Evolutionary conservation across 2,797 vertebrate species (phyloP), one percentile per base, ranked within the genome.

Genomic region (Chloroceryle amazona): DNA sequence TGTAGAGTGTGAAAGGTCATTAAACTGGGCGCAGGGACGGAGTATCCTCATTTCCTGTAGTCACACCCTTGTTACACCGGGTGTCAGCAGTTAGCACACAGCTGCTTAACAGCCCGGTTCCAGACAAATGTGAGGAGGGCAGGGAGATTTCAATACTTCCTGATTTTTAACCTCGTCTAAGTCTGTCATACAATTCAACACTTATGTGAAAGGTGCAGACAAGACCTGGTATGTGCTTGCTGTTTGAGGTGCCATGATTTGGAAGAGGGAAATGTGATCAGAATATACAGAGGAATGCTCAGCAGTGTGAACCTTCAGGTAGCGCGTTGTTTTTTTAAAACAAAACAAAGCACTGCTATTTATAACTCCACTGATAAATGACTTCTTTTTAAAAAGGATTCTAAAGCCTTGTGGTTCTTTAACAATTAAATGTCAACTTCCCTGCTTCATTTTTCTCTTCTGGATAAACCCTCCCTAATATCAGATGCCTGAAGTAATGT

Each of bases 291-390:
- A 92, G 39, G 25, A 87, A 49, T 44, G 39, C 35, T 70, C 42
- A 67, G n/a, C 25, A 60, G 47, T 3, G 57, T 16, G 42, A 84
- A 3, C 66, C 47, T 91, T 71, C 35, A 67, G 75, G 63, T 11
- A 89, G n/a, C n/a, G 13, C 23, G 46, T 47, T 81, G 68, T 10
- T 57, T 72, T 72, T 76, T 55, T 31, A 55, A 85, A 94, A 54
- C 10, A 26, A 87, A 92, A 66, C 18, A 52, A 83, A 86, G 6
- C 13, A 10, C n/a, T 57, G 7, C 41, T 93, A 78, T 81, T 90
- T 88, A 52, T 82, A 58, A 78, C 25, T 62, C 23, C 2, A 1
- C 28, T 58, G 35, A 76, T 90, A 85, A 94, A 94, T 29, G 1
- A 17, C 23, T 52, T 83, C 28, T 44, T 54, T 54, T 54, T 31